A percentile compares a stretch with the other conserved stretches of the same genome.
phyloP scores from a whole-genome alignment of 2,797 vertebrate species.

The Smutsia gigantea region DNA sequence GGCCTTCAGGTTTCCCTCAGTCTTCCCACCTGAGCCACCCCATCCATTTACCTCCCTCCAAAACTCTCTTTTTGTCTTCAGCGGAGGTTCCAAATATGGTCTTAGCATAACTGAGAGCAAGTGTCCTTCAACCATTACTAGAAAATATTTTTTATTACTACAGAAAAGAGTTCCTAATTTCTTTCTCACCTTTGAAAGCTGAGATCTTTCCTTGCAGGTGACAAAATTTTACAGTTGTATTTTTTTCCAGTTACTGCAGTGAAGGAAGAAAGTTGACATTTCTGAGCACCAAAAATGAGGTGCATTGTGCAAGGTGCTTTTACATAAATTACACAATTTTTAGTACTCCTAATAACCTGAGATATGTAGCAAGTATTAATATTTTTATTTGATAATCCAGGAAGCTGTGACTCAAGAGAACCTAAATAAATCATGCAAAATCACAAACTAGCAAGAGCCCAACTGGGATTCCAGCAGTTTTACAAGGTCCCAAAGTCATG shows the following conservation, averaged over 20 bases:
- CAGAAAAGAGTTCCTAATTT: background rate
- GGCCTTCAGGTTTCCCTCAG: background rate
- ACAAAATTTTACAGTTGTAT: background rate
- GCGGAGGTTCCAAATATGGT: background rate
- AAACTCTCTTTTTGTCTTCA: background rate
- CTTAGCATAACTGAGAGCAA: background rate
- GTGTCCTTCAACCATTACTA: background rate
- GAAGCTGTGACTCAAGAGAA: slow-evolving; percentile 26
- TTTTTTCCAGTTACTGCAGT: slow-evolving; percentile 31
- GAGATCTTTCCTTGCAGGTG: slow-evolving; percentile 31
- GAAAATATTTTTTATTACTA: slow-evolving; percentile 29
- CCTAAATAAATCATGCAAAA: slow-evolving; percentile 44
- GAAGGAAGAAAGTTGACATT: slow-evolving; percentile 4
- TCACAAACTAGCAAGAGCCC: slow-evolving; percentile 36
- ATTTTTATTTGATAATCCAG: slow-evolving; percentile 59
- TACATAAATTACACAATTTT: background rate
- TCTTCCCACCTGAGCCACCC: background rate
- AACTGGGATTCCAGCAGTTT: slow-evolving; percentile 23
- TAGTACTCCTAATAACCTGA: background rate
- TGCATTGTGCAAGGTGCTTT: background rate
- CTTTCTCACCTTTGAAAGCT: slow-evolving; percentile 15
- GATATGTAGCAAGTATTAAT: background rate
- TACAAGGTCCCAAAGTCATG: background rate
- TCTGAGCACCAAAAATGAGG: slow-evolving; percentile 38
- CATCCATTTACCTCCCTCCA: background rate